Percentiles rank a stretch among this genome's conserved stretches.
These are phyloP conservation scores for Centropus bengalensis DNA, from an alignment of 2,113 vertebrate genomes.

Conservation along the genomic window DNA sequence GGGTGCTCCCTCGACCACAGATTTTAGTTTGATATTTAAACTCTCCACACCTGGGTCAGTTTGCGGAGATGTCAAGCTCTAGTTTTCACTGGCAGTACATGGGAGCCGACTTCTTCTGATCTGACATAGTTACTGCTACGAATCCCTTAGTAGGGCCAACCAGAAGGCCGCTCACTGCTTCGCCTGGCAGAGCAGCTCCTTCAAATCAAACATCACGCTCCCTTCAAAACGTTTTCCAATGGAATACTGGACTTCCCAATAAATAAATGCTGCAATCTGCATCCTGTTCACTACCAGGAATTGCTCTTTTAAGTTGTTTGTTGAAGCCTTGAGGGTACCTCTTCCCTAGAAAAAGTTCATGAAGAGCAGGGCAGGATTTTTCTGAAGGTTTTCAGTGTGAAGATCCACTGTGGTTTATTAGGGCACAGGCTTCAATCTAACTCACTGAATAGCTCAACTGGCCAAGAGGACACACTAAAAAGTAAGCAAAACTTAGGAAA, in stretches of 20 bases:
- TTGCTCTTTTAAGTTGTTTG: neutral
- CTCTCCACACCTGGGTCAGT: neutral
- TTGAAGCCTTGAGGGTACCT: neutral
- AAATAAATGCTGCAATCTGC: neutral
- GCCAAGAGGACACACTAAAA: neutral
- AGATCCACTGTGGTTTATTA: neutral
- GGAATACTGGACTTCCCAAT: neutral
- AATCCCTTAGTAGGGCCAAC: neutral
- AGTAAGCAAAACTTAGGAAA: neutral
- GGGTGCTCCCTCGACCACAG: neutral
- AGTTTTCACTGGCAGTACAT: neutral
- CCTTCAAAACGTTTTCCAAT: neutral
- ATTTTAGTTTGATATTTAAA: neutral
- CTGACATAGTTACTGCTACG: neutral
- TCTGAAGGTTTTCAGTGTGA: neutral
- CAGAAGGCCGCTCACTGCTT: neutral
- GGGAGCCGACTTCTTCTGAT: neutral
- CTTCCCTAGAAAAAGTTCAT: neutral
- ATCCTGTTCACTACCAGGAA: neutral
- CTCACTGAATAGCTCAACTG: neutral
- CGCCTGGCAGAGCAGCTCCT: neutral
- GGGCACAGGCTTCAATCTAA: accelerated
- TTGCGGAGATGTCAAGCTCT: neutral
- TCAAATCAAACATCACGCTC: neutral
- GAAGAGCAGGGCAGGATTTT: neutral